Evolutionary conservation across 2,113 vertebrate species (phyloP).

Genomic region (Spilogale gracilis): DNA sequence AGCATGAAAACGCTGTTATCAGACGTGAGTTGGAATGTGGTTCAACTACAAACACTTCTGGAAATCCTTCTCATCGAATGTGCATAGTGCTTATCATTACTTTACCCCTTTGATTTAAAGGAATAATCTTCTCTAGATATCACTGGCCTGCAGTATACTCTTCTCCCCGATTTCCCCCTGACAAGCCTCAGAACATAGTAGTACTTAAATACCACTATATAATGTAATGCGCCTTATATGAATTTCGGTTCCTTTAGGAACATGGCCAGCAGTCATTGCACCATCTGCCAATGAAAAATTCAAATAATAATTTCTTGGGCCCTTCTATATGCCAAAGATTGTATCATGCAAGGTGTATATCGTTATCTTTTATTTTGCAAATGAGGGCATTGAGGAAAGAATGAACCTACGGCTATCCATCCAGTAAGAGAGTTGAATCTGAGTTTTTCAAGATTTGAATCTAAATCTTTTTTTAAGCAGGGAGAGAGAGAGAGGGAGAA

Average conservation of each 20-base stretch:
- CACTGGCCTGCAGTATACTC: neutral
- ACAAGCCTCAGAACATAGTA: neutral
- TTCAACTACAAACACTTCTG: neutral
- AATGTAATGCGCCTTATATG: neutral
- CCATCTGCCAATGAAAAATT: neutral
- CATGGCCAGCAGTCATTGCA: neutral
- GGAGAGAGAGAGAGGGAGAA: neutral
- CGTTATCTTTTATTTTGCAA: conserved; percentile 34
- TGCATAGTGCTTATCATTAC: neutral
- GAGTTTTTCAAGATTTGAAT: neutral
- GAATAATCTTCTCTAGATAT: neutral
- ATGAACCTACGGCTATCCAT: neutral
- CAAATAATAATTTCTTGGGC: neutral
- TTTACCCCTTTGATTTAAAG: neutral
- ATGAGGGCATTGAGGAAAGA: neutral
- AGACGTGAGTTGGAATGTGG: neutral
- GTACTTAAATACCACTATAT: neutral
- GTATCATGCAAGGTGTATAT: neutral
- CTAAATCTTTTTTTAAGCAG: neutral
- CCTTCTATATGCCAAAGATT: neutral
- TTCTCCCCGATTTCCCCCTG: neutral
- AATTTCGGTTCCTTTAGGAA: neutral
- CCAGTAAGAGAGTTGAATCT: neutral
- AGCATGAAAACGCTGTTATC: neutral
- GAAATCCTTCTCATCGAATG: neutral